Conservation (phyloP, 2,888 invertebrate genomes). For the Protophormia terraenovae region DNA sequence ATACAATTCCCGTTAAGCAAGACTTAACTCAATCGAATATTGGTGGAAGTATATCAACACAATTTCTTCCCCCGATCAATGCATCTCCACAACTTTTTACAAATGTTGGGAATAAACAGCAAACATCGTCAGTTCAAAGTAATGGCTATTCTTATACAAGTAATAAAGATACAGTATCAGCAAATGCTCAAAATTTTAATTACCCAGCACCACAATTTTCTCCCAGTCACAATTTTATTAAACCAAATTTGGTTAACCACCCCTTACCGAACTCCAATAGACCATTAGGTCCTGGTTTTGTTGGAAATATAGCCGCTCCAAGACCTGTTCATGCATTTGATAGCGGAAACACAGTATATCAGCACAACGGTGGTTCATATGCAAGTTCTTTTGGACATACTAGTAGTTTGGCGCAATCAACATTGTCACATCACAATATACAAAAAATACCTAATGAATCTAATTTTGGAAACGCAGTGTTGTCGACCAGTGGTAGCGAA, state of each 20-base stretch:
- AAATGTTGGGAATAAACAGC: not conserved
- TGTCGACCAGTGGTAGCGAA: not conserved
- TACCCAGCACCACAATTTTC: constrained; percentile 50
- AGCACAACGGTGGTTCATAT: constrained; percentile 25
- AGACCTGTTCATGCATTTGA: constrained; percentile 12
- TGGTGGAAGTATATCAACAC: not conserved
- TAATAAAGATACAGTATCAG: not conserved
- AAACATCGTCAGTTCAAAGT: not conserved
- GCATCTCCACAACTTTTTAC: not conserved
- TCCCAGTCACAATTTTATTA: constrained; percentile 24
- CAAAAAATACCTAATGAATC: not conserved
- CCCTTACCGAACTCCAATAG: not conserved
- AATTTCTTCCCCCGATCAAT: not conserved
- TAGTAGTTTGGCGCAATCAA: too few relatives aligned
- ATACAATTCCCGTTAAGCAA: constrained; percentile 9
- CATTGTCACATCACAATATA: not conserved
- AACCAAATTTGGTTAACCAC: constrained; percentile 39
- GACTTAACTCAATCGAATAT: constrained; percentile 49
- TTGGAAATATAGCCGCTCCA: constrained; percentile 10
- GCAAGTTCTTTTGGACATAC: constrained; percentile 29
- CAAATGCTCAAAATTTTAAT: not conserved
- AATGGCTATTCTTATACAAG: not conserved
- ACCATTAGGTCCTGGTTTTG: not conserved
- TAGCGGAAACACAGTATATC: not conserved
- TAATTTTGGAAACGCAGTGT: not conserved